Evolutionary conservation across 2,113 vertebrate genomes (phyloP).

Genomic region (Laterallus jamaicensis): DNA sequence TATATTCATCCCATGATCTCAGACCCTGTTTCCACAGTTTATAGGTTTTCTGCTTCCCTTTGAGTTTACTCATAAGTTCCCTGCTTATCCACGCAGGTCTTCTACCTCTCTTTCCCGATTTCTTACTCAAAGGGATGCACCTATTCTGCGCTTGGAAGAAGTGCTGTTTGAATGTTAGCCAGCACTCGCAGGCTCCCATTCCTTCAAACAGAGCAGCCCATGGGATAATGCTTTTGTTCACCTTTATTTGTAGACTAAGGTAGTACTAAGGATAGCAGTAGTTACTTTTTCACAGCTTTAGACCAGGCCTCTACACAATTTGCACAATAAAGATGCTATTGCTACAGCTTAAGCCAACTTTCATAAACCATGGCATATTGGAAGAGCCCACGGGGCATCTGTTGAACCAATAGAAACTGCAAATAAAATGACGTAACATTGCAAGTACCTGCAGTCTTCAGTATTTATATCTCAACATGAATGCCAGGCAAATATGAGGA

Average conservation of each 20-base stretch:
- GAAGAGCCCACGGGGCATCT: not conserved
- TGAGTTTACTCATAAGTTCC: no score
- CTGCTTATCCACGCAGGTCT: no score
- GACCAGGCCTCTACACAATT: not conserved
- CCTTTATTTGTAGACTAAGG: not conserved
- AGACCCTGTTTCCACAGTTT: no score
- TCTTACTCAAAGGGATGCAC: no score
- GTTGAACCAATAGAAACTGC: not conserved
- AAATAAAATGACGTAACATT: not conserved
- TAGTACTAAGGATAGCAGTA: not conserved
- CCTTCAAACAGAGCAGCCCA: no score
- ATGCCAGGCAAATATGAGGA: not conserved
- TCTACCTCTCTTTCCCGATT: no score
- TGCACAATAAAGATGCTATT: not conserved
- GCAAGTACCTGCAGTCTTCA: not conserved
- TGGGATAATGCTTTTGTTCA: accelerated
- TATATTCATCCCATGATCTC: no score
- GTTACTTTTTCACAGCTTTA: not conserved
- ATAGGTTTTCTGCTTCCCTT: no score
- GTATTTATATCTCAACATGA: not conserved
- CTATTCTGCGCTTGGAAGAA: no score
- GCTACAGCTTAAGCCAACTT: not conserved
- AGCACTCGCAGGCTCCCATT: no score
- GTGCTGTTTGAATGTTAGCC: no score
- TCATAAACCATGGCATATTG: not conserved